Evolutionary conservation across 2,797 vertebrate genomes (phyloP).

Genomic region (Cryptoprocta ferox): DNA sequence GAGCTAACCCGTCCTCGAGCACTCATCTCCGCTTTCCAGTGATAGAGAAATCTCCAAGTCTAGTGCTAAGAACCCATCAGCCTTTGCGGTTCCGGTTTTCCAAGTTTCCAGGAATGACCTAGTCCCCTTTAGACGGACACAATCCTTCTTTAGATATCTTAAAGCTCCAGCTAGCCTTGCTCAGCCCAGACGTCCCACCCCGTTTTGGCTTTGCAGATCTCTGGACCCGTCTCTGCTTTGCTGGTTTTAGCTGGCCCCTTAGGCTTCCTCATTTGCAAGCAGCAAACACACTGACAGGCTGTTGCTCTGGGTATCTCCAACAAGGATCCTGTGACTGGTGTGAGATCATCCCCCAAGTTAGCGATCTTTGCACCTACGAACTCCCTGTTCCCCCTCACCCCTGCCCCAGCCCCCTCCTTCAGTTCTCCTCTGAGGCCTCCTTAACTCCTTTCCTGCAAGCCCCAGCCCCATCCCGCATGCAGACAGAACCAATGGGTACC

Average conservation of each 20-base stretch:
- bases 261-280: background rate
- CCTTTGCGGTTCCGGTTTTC: background rate
- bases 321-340: background rate
- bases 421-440: background rate
- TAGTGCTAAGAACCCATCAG: background rate
- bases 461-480: background rate
- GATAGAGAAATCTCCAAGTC: background rate
- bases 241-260: background rate
- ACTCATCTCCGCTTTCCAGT: background rate
- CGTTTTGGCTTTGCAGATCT: slow-evolving; percentile 54
- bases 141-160: slow-evolving; percentile 68
- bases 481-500: background rate
- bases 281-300: background rate
- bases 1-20: background rate
- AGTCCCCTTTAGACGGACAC: background rate
- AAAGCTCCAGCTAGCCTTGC: background rate
- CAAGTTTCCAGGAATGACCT: slow-evolving; percentile 49
- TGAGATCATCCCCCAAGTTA: background rate
- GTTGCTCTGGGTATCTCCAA: background rate
- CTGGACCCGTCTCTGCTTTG: background rate
- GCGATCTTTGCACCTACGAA: background rate
- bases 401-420: background rate
- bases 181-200: background rate
- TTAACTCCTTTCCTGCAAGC: background rate
- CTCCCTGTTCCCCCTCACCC: background rate